Base-by-base conservation (phyloP, 1,140 invertebrate species). In the Drosophila funebris region DNA sequence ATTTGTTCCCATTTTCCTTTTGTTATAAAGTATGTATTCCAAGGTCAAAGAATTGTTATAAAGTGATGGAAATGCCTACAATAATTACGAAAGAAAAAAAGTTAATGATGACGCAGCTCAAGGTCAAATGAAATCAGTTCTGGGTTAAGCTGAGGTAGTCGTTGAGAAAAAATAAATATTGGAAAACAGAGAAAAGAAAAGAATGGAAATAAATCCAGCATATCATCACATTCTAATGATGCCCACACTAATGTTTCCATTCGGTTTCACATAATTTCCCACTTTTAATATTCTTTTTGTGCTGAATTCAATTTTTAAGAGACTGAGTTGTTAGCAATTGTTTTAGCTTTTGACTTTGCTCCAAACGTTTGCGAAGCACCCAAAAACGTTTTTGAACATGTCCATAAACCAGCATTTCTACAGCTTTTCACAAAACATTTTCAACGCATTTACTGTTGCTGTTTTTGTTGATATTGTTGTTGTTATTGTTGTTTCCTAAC, bases 241-340 rank as follows among this genome's bases (percentile, higher is more conserved):
- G 70, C 52, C 50, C 36, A 61, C 24, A 46, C n/a, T n/a, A n/a
- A n/a, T 43, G 16, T 39, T 52, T 44, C 22, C 3, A 13, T 36
- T 57, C 16, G 63, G 74, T 77, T 63, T 74, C 74, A 77, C 74
- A 77, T 54, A 60, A 57, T 73, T 76, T 48, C 63, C 74, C 58
- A 76, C 24, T 74, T 76, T 72, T 67, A 50, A 60, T 39, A 48
- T 52, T 44, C 73, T 11, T 62, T 76, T 44, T 76, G 69, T 68
- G 73, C 73, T 68, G 36, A 73, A 53, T 76, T 61, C 20, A 33
- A 24, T 71, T 71, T 52, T 53, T 53, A 13, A 52, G 36, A 36
- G 44, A 37, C 57, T 22, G 62, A 87, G 77, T 77, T 87, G 81
- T 81, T 78, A 70, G 82, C 78, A 74, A 78, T 77, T 66, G 79